A percentile compares a stretch with the other conserved stretches of the same genome.
phyloP scores from a whole-genome alignment of 2,888 invertebrate species.

The Seladonia tumulorum region DNA sequence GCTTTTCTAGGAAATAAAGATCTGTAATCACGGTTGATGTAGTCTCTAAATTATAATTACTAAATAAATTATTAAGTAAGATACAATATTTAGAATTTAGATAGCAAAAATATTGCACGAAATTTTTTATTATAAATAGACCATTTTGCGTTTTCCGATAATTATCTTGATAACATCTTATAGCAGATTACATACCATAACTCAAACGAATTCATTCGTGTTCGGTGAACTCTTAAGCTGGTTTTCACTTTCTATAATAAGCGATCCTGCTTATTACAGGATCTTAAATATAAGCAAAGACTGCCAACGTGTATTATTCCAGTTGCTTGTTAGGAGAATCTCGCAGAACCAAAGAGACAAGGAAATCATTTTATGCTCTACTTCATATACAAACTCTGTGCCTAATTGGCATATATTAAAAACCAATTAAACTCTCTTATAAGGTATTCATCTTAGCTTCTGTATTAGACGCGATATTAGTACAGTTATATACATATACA shows the following conservation, averaged over 20 bases:
- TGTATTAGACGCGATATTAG: slow-evolving; percentile 7
- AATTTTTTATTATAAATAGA: neutral
- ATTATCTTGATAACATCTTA: neutral
- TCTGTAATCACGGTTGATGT: neutral
- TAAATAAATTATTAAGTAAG: neutral
- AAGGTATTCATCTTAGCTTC: slow-evolving; percentile 14
- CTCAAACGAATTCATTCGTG: slow-evolving; percentile 6
- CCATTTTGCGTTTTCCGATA: neutral
- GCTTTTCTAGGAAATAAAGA: neutral
- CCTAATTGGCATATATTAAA: slow-evolving; percentile 62
- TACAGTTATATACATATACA: slow-evolving; percentile 27
- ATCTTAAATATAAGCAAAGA: slow-evolving; percentile 17
- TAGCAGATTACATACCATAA: neutral
- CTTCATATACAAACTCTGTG: slow-evolving; percentile 43
- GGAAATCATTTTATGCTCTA: slow-evolving; percentile 61
- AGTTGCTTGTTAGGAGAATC: slow-evolving; percentile 7
- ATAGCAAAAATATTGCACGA: neutral
- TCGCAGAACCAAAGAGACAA: slow-evolving; percentile 21
- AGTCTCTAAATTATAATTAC: neutral
- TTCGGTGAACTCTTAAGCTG: slow-evolving; percentile 10
- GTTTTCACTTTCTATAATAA: slow-evolving; percentile 42
- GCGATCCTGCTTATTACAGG: slow-evolving; percentile 13
- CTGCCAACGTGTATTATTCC: slow-evolving; percentile 10
- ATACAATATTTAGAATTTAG: neutral
- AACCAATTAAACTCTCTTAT: slow-evolving; percentile 48